phyloP scores from a whole-genome alignment of 2,797 vertebrate species.

The Falco berigora region DNA sequence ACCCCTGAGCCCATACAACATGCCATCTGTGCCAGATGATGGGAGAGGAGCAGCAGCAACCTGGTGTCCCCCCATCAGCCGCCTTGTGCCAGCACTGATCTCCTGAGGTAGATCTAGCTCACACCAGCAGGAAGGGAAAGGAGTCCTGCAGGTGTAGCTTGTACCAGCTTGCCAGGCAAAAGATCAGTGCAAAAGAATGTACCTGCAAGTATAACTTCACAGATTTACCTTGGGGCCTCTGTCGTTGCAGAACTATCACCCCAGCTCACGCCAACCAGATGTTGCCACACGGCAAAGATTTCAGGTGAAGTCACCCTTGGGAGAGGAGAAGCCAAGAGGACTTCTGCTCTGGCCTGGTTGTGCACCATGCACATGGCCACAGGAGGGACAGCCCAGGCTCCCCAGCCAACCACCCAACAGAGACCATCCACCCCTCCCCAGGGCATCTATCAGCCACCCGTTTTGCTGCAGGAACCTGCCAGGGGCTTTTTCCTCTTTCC shows the following conservation, averaged over 20 bases:
- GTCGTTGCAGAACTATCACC: neutral
- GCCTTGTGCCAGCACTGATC: neutral
- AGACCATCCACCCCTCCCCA: neutral
- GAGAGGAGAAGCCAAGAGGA: neutral
- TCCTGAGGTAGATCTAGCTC: neutral
- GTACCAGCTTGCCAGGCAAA: constrained; percentile 37
- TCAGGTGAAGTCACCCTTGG: neutral
- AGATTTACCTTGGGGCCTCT: neutral
- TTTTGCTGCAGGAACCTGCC: neutral
- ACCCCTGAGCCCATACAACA: neutral
- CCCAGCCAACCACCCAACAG: neutral
- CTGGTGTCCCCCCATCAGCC: neutral
- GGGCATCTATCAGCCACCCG: rapidly evolving
- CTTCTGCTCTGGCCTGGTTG: neutral
- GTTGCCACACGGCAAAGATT: neutral
- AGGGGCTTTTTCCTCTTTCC: neutral
- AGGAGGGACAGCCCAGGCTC: neutral
- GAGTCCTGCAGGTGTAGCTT: neutral
- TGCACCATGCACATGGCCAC: rapidly evolving
- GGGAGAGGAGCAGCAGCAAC: neutral
- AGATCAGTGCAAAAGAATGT: neutral
- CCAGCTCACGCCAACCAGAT: neutral
- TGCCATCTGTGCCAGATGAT: neutral
- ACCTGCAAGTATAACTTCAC: neutral
- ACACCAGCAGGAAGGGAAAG: neutral